Evolutionary conservation across 1,140 invertebrate species (phyloP).

Genomic region (Bemisia tabaci): DNA sequence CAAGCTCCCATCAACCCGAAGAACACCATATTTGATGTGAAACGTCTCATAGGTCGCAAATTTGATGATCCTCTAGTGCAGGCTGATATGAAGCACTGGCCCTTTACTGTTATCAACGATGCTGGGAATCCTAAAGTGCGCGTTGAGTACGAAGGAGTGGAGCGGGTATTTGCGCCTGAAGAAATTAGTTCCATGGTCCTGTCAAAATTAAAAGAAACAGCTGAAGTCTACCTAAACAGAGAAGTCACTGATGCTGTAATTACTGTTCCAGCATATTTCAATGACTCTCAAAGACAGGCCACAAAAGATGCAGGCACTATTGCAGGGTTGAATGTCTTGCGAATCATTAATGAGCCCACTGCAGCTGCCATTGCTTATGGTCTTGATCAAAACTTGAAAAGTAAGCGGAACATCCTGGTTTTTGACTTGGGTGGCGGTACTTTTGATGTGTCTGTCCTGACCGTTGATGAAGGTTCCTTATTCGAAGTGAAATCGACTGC

Average conservation of each 20-base stretch:
- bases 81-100: constrained; percentile 79
- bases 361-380: constrained; percentile 42
- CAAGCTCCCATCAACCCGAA: constrained; percentile 96
- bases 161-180: constrained; percentile 87
- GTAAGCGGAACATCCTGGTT: constrained; percentile 53
- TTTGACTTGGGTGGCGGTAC: constrained; percentile 65
- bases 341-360: constrained; percentile 44
- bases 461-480: too few relatives aligned
- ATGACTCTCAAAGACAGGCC: too few relatives aligned
- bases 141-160: constrained; percentile 83
- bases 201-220: too few relatives aligned
- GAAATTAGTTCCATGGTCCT: too few relatives aligned
- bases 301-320: constrained; percentile 41
- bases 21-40: constrained; percentile 93
- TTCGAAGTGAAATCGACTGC: constrained; percentile 43
- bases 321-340: too few relatives aligned
- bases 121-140: constrained; percentile 70
- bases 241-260: constrained; percentile 77
- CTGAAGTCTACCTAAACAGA: too few relatives aligned
- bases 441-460: constrained; percentile 64
- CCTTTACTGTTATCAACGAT: constrained; percentile 76
- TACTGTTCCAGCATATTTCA: too few relatives aligned
- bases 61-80: constrained; percentile 50
- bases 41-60: too few relatives aligned
- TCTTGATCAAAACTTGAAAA: constrained; percentile 44